These are phyloP conservation scores for Lycopodina hypogea DNA, from an alignment of 37 sponge, comb jelly and placozoan genomes.

Conservation along the genomic window DNA sequence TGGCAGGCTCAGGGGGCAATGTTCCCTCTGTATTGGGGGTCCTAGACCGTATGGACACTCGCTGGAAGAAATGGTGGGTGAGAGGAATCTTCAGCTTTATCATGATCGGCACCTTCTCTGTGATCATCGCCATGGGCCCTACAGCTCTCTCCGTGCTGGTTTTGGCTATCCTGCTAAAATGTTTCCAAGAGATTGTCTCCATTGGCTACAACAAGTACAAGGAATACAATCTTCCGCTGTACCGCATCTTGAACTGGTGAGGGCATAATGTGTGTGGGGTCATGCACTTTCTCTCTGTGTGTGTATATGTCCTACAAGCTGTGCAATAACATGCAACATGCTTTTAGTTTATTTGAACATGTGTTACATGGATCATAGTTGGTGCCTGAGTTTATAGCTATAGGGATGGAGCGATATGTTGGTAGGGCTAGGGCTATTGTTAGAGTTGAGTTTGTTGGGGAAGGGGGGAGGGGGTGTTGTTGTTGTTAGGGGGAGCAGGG, in stretches of 20 bases:
- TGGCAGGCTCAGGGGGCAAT: no score
- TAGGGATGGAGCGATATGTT: no score
- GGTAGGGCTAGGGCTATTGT: no score
- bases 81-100: slow-evolving; percentile 73
- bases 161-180: slow-evolving; percentile 67
- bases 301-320: not conserved
- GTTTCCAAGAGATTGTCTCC: slow-evolving; percentile 89
- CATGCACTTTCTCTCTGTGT: not conserved
- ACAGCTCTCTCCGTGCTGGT: slow-evolving; percentile 74
- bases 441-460: no score
- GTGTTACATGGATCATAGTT: not conserved
- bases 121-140: slow-evolving; percentile 79
- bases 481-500: no score
- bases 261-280: slow-evolving; percentile 3
- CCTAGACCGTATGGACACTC: slow-evolving; percentile 11
- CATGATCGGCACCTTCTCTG: slow-evolving; percentile 71
- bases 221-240: slow-evolving; percentile 85
- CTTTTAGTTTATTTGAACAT: no score
- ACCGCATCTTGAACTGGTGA: slow-evolving; percentile 84
- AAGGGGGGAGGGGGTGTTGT: no score
- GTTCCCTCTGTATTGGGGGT: not conserved
- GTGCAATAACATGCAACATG: no score
- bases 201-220: slow-evolving; percentile 92
- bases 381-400: no score
- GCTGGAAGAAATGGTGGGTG: slow-evolving; percentile 95